Evolutionary conservation across 2,888 invertebrate genomes (phyloP).

Genomic region (Schrankia costaestrigalis): DNA sequence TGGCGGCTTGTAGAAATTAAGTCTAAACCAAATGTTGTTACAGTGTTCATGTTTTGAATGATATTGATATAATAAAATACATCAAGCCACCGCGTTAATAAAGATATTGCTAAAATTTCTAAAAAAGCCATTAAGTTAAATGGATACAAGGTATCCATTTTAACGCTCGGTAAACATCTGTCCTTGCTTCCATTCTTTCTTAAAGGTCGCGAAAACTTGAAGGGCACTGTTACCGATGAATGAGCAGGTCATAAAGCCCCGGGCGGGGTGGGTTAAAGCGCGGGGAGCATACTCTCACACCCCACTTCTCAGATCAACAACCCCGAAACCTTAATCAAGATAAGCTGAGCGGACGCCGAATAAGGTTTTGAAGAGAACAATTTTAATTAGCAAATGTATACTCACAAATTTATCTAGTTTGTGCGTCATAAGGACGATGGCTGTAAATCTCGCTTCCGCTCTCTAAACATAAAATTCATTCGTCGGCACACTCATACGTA

Average conservation of each 20-base stretch:
- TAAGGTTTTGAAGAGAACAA: slow-evolving; percentile 49
- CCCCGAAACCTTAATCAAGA: slow-evolving; percentile 70
- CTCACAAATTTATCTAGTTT: no score
- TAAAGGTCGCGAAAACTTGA: slow-evolving; percentile 68
- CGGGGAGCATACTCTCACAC: slow-evolving; percentile 36
- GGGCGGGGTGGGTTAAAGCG: slow-evolving; percentile 37
- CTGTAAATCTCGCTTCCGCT: slow-evolving; percentile 39
- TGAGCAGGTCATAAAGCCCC: slow-evolving; percentile 53
- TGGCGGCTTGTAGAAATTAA: no score
- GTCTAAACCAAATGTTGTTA: no score
- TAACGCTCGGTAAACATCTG: slow-evolving; percentile 50
- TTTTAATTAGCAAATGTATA: slow-evolving; percentile 53
- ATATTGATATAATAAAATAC: no score
- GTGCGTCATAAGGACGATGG: no score
- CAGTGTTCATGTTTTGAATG: no score
- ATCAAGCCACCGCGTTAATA: no score
- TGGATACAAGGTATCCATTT: slow-evolving; percentile 18
- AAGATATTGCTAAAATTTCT: no score
- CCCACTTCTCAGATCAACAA: slow-evolving; percentile 69
- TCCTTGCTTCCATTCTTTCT: slow-evolving; percentile 52
- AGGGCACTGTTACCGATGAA: slow-evolving; percentile 63
- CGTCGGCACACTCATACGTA: slow-evolving; percentile 30
- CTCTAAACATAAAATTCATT: slow-evolving; percentile 37
- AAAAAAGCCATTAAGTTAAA: slow-evolving; percentile 2
- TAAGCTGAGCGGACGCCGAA: slow-evolving; percentile 52